Percentiles rank a stretch among this genome's conserved stretches.
phyloP scores from a whole-genome alignment of 2,888 invertebrate genomes.

The Julus scanicus region DNA sequence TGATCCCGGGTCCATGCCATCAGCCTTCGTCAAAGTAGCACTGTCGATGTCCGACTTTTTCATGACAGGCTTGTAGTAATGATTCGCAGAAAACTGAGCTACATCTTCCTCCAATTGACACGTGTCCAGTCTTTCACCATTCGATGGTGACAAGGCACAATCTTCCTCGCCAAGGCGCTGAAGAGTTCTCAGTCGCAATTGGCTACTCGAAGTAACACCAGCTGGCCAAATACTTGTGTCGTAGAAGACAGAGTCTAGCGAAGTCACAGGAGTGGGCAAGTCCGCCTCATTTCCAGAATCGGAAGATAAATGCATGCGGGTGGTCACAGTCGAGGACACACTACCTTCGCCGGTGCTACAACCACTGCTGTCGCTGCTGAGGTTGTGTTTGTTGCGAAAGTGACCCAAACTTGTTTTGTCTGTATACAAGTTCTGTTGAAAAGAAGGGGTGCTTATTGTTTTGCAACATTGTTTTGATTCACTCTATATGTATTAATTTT shows the following conservation, averaged over 20 bases:
- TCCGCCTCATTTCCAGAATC: slow-evolving; percentile 56
- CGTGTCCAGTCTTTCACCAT: not conserved
- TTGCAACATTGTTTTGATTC: no score
- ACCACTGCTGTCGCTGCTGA: slow-evolving; percentile 57
- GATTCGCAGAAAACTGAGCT: not conserved
- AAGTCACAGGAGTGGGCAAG: slow-evolving; percentile 47
- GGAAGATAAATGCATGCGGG: slow-evolving; percentile 51
- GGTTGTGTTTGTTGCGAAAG: slow-evolving; percentile 48
- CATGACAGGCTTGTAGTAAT: not conserved
- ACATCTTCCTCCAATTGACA: not conserved
- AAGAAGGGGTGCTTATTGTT: no score
- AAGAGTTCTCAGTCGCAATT: not conserved
- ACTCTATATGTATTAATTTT: no score
- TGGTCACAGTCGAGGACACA: slow-evolving; percentile 55
- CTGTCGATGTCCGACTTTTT: not conserved
- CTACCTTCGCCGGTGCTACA: slow-evolving; percentile 55
- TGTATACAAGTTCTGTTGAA: not conserved
- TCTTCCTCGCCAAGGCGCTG: slow-evolving; percentile 17
- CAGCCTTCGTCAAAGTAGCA: not conserved
- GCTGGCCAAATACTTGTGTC: not conserved
- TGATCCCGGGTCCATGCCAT: not conserved
- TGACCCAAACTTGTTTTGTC: slow-evolving; percentile 36
- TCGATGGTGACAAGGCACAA: not conserved
- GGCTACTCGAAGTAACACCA: not conserved
- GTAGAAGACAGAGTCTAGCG: slow-evolving; percentile 54